These are phyloP conservation scores for Ifrita kowaldi DNA, from an alignment of 2,113 vertebrate species.

Conservation along the genomic window DNA sequence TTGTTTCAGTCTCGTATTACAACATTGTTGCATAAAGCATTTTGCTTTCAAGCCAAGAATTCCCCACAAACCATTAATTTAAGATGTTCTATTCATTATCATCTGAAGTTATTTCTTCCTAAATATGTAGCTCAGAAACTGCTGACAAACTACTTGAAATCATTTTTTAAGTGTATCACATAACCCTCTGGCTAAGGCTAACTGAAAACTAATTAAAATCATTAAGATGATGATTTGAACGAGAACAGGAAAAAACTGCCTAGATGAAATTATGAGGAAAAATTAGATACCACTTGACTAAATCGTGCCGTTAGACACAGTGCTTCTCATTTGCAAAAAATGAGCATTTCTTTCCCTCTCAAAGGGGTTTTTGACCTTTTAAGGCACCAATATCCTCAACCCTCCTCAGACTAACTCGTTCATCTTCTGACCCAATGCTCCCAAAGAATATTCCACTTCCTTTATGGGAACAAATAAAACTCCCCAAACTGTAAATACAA, in stretches of 20 bases:
- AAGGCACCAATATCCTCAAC: neutral
- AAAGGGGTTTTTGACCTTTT: slow-evolving; percentile 27
- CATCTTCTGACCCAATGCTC: neutral
- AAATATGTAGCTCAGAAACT: slow-evolving; percentile 28
- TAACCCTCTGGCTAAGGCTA: slow-evolving; percentile 2
- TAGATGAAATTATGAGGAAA: slow-evolving; percentile 33
- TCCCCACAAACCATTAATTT: slow-evolving; percentile 39
- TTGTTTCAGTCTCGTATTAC: slow-evolving; percentile 12
- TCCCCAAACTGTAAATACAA: neutral
- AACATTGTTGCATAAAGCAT: neutral
- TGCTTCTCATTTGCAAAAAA: neutral
- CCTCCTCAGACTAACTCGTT: neutral
- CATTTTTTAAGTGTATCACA: neutral
- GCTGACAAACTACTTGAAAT: slow-evolving; percentile 27
- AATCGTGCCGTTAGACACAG: neutral
- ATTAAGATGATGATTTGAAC: slow-evolving; percentile 8
- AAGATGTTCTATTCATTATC: slow-evolving; percentile 19
- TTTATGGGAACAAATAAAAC: neutral
- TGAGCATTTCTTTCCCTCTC: slow-evolving; percentile 12
- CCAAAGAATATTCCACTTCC: neutral
- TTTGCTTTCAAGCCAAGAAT: slow-evolving; percentile 28
- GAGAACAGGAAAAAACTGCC: neutral
- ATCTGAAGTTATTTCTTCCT: slow-evolving; percentile 13
- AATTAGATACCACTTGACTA: slow-evolving; percentile 3
- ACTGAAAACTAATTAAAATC: slow-evolving; percentile 41